These are phyloP conservation scores for Volucella inanis DNA, from an alignment of 2,888 invertebrate genomes.

Conservation along the genomic window DNA sequence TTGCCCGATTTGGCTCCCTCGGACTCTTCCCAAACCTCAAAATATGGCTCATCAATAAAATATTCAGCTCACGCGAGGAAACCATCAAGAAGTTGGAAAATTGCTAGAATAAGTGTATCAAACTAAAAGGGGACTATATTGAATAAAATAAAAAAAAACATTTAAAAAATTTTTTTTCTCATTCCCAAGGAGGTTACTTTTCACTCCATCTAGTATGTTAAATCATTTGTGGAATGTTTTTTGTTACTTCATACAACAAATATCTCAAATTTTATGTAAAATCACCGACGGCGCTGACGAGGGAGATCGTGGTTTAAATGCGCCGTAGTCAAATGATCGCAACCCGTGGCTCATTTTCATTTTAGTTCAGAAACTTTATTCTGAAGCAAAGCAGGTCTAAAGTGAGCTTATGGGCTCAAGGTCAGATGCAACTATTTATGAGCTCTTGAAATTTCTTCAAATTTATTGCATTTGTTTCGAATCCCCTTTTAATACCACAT, in stretches of 20 bases:
- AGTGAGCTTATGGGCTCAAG: constrained; percentile 24
- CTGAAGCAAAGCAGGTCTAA: constrained; percentile 32
- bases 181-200: too few species aligned
- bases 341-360: constrained; percentile 54
- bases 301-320: constrained; percentile 43
- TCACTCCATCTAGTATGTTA: too few species aligned
- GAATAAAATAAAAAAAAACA: too few species aligned
- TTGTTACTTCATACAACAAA: constrained; percentile 22
- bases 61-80: too few species aligned
- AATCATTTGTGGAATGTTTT: constrained; percentile 37
- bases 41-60: too few species aligned
- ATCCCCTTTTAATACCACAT: background rate
- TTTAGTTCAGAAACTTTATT: constrained; percentile 32
- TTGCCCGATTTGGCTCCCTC: too few species aligned
- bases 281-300: constrained; percentile 59
- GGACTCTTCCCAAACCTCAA: too few species aligned
- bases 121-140: too few species aligned
- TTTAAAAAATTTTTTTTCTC: too few species aligned
- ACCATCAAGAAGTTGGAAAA: too few species aligned
- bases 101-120: too few species aligned
- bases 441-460: constrained; percentile 44
- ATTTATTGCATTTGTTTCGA: constrained; percentile 47
- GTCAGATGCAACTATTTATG: constrained; percentile 21
- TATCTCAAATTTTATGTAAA: constrained; percentile 44
- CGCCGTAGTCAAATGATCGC: constrained; percentile 22